Evolutionary conservation across 2,888 invertebrate genomes (phyloP).

Genomic region (Drosophila heteroneura): DNA sequence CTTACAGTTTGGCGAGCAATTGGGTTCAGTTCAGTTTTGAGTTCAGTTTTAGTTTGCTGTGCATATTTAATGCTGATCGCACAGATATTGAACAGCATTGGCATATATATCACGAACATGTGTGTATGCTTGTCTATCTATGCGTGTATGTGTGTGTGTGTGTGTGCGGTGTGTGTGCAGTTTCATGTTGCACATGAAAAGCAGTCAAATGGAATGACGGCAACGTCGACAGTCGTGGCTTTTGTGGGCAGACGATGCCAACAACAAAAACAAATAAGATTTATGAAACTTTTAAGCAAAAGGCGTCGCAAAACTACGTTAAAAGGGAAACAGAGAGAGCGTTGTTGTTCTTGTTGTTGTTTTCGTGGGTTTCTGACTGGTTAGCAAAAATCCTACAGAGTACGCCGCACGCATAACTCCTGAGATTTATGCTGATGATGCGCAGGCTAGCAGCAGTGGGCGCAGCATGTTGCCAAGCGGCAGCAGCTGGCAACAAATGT

Average conservation of each 20-base stretch:
- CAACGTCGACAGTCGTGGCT: slow-evolving; percentile 45
- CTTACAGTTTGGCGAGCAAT: slow-evolving; percentile 64
- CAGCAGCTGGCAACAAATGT: slow-evolving; percentile 38
- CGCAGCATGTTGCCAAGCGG: slow-evolving; percentile 32
- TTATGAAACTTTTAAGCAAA: slow-evolving; percentile 81
- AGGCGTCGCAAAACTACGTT: slow-evolving; percentile 59
- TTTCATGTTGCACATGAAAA: slow-evolving; percentile 71
- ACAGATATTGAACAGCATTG: slow-evolving; percentile 75
- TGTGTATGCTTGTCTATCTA: neutral
- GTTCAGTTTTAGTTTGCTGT: slow-evolving; percentile 47
- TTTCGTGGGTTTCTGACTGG: slow-evolving; percentile 40
- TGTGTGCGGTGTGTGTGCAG: slow-evolving; percentile 46
- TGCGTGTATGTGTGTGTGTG: slow-evolving; percentile 8
- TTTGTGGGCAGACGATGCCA: slow-evolving; percentile 74
- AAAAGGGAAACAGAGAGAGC: slow-evolving; percentile 24
- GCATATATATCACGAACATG: slow-evolving; percentile 43
- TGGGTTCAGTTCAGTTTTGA: slow-evolving; percentile 50
- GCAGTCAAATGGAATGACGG: slow-evolving; percentile 80
- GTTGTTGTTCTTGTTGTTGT: slow-evolving; percentile 35
- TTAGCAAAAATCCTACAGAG: slow-evolving; percentile 58
- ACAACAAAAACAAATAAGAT: slow-evolving; percentile 71
- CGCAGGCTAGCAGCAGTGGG: slow-evolving; percentile 34
- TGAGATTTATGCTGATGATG: slow-evolving; percentile 78
- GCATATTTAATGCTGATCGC: slow-evolving; percentile 77
- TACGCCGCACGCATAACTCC: slow-evolving; percentile 41